Evolutionary conservation across 2,888 invertebrate species (phyloP), one percentile per base, ranked within the genome.

Genomic region (Herminia tarsipennalis): DNA sequence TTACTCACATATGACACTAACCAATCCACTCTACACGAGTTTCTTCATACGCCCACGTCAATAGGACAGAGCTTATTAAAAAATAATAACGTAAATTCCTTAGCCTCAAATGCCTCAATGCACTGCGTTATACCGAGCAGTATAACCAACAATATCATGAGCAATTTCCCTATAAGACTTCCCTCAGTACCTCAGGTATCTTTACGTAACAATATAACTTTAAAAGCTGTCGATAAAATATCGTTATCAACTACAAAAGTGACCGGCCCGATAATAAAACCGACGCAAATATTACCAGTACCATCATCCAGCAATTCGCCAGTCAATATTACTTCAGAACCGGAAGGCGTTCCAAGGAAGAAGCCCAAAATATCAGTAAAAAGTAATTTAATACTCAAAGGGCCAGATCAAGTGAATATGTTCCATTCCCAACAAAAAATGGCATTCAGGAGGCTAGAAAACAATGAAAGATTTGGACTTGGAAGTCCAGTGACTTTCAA

Each of bases 291-390:
- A 28, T 68, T 91, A 1, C 89, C 90, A 0, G 88, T 89, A 0
- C 88, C 86, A 0, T 84, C 86, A 0, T 83, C 78, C 0, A 84
- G 88, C 41, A 87, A 86, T 52, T 90, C 90, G 1, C 88, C 89
- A 1, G 75, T 88, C 0, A 82, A 81, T 41, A 76, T 80, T 20
- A 61, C 70, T 0, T 65, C 71, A 8, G 89, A 89, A 20, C 40
- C 47, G 2, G 90, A 91, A 20, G 83, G 86, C 1, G 73, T 64
- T 24, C 89, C 90, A 0, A 76, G 91, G 17, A 92, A 92, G 56
- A 92, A 92, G 42, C 87, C 92, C 0, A 92, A 92, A 61, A 92
- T 92, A 78, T 92, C 92, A 0, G 92, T 92, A 0, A 92, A 92
- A 67, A 92, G 92, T 56, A 92, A 92, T 58, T 65, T 92, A 24